Conservation (phyloP, 30 jellyfish, hydroid and myxozoan species). For the Cassiopea xamachana region DNA sequence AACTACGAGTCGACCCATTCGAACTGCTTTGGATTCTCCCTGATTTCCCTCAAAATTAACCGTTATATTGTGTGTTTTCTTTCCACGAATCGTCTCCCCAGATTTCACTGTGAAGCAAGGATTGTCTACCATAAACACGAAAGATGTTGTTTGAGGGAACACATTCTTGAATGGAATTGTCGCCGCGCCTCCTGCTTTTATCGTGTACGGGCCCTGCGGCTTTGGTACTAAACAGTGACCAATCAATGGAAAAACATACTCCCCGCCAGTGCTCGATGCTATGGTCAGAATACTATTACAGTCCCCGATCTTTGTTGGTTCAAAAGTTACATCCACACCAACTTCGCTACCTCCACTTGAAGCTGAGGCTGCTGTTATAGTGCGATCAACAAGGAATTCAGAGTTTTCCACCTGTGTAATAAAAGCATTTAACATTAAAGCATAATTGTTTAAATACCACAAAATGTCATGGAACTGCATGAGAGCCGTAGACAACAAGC, state of each 20-base stretch:
- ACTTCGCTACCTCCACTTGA: constrained; percentile 97
- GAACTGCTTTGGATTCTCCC: constrained; percentile 92
- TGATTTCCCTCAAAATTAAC: constrained; percentile 96
- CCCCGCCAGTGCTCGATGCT: constrained; percentile 92
- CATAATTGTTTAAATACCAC: neutral
- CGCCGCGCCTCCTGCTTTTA: constrained; percentile 89
- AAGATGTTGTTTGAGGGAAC: constrained; percentile 88
- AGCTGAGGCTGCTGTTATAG: constrained; percentile 98
- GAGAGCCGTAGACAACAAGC: no score
- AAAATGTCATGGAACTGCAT: no score
- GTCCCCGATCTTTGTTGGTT: constrained; percentile 91
- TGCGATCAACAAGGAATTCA: constrained; percentile 87
- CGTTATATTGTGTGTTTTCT: constrained; percentile 83
- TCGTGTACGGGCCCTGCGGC: constrained; percentile 97
- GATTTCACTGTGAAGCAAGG: constrained; percentile 89
- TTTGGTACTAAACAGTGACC: constrained; percentile 96
- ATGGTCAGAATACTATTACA: constrained; percentile 70
- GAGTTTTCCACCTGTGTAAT: constrained; percentile 76
- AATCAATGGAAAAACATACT: constrained; percentile 87
- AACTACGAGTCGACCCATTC: constrained; percentile 91
- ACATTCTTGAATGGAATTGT: constrained; percentile 93
- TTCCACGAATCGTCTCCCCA: constrained; percentile 92
- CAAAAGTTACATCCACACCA: constrained; percentile 93
- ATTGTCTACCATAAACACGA: constrained; percentile 86
- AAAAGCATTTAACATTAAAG: neutral